A percentile compares a stretch with the other conserved stretches of the same genome.
Conservation (phyloP, 2,797 vertebrate species). For the Tenualosa ilisha region DNA sequence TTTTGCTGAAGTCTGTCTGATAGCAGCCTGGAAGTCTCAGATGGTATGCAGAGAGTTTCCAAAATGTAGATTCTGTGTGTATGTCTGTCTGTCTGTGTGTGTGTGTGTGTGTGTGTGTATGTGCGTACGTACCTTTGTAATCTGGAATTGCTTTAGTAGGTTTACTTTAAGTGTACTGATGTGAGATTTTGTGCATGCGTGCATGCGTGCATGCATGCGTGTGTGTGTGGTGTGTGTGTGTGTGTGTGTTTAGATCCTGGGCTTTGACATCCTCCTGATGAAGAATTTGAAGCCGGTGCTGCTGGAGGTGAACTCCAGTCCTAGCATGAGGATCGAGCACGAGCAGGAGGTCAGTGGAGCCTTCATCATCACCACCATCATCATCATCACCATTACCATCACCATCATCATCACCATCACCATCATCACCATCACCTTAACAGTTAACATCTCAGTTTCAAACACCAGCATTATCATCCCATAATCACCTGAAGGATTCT, state of each 20-base stretch:
- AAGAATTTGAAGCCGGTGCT: conserved; percentile 94
- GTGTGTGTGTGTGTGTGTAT: conserved; percentile 9
- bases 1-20: background rate
- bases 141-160: background rate
- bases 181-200: conserved; percentile 26
- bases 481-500: too few relatives aligned
- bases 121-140: too few relatives aligned
- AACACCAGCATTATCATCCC: too few relatives aligned
- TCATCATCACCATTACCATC: background rate
- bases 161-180: conserved; percentile 33
- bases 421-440: too few relatives aligned
- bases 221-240: background rate
- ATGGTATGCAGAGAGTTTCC: too few relatives aligned
- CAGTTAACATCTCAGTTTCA: too few relatives aligned
- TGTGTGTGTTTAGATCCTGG: conserved; percentile 82
- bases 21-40: background rate
- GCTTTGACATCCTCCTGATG: conserved; percentile 97
- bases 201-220: conserved; percentile 41
- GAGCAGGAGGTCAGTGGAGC: conserved; percentile 85
- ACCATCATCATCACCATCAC: too few relatives aligned
- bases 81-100: conserved; percentile 40
- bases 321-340: conserved; percentile 97
- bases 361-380: background rate
- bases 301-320: conserved; percentile 96
- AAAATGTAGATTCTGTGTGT: too few relatives aligned